phyloP scores from a whole-genome alignment of 2,888 invertebrate genomes.

The Eristalinus aeneus region DNA sequence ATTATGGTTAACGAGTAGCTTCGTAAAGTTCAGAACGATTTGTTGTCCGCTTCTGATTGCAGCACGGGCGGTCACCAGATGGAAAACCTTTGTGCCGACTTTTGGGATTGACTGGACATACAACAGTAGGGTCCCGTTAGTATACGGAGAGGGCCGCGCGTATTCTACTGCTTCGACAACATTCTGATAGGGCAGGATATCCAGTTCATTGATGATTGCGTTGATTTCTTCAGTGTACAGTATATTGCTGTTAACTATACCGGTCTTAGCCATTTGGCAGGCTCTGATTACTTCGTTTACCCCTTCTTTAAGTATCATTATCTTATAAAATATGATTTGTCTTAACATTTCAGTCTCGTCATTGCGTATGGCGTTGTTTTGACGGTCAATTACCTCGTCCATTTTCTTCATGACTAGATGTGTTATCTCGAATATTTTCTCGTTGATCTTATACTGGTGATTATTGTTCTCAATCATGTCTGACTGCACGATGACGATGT shows the following conservation, averaged over 20 bases:
- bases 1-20: neutral
- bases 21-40: neutral
- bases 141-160: neutral
- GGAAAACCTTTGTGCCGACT: neutral
- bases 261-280: too few species aligned
- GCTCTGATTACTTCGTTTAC: neutral
- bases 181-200: neutral
- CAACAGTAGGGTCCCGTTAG: too few species aligned
- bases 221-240: neutral
- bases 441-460: neutral
- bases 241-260: too few species aligned
- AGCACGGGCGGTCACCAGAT: neutral
- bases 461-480: neutral
- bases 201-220: neutral
- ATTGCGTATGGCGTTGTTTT: neutral
- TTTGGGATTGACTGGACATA: neutral
- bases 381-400: neutral
- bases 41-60: neutral
- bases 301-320: neutral
- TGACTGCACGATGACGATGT: neutral
- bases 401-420: neutral
- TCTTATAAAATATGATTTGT: neutral
- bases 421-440: too few species aligned
- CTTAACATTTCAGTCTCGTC: neutral
- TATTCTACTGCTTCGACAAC: neutral